These are phyloP conservation scores for Zygaena filipendulae DNA, from an alignment of 2,888 invertebrate genomes.

Conservation along the genomic window DNA sequence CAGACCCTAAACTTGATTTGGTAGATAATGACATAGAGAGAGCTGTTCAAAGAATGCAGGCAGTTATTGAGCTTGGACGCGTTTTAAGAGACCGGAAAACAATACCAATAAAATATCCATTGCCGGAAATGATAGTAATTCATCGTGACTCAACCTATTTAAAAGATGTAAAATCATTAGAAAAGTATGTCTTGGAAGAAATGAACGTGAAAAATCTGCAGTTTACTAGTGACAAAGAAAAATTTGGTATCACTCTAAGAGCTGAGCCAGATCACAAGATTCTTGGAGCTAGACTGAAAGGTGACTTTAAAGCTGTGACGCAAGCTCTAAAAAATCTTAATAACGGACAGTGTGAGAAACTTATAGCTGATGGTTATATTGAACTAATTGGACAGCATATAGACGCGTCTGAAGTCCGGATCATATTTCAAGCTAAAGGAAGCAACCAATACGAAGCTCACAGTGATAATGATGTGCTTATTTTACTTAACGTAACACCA, in stretches of 20 bases:
- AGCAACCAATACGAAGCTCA: slow-evolving; percentile 88
- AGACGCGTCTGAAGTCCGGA: slow-evolving; percentile 80
- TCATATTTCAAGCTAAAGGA: slow-evolving; percentile 81
- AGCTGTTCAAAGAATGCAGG: slow-evolving; percentile 93
- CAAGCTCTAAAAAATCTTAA: slow-evolving; percentile 81
- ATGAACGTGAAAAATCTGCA: slow-evolving; percentile 89
- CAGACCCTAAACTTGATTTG: slow-evolving; percentile 74
- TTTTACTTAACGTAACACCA: slow-evolving; percentile 89
- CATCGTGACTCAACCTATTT: slow-evolving; percentile 85
- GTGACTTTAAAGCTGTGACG: slow-evolving; percentile 88
- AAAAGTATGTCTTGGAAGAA: slow-evolving; percentile 91
- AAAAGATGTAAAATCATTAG: slow-evolving; percentile 79
- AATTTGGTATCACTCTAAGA: slow-evolving; percentile 89
- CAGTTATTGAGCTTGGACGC: slow-evolving; percentile 93
- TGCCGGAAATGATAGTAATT: slow-evolving; percentile 95
- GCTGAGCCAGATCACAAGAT: slow-evolving; percentile 97
- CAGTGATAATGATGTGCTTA: slow-evolving; percentile 88
- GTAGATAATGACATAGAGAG: slow-evolving; percentile 89
- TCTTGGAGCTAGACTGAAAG: slow-evolving; percentile 88
- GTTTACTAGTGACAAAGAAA: slow-evolving; percentile 88
- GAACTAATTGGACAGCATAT: slow-evolving; percentile 81
- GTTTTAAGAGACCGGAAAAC: slow-evolving; percentile 93
- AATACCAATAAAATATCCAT: slow-evolving; percentile 94
- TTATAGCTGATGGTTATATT: slow-evolving; percentile 76
- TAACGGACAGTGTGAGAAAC: slow-evolving; percentile 82